Conservation (phyloP, 2,113 vertebrate genomes). For the Meriones unguiculatus region DNA sequence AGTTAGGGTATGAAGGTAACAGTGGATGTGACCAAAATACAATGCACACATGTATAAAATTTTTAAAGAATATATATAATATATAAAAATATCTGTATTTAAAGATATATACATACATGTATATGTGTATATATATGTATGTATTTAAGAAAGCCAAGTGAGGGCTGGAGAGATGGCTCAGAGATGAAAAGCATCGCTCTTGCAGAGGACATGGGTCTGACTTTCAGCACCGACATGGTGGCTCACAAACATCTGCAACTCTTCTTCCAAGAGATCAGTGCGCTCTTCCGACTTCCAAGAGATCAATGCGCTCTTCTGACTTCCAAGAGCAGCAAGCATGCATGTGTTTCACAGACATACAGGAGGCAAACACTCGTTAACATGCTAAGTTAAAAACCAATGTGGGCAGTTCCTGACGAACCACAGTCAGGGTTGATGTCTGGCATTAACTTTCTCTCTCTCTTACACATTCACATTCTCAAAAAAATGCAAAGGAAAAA, state of each 20-base stretch:
- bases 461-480: background rate
- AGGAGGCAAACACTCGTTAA: background rate
- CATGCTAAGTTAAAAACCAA: background rate
- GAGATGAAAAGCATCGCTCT: background rate
- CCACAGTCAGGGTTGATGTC: background rate
- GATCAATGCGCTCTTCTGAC: background rate
- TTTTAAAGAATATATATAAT: background rate
- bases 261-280: background rate
- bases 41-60: background rate
- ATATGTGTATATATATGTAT: too few relatives aligned
- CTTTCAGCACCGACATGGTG: background rate
- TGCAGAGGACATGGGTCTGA: background rate
- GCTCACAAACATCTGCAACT: background rate
- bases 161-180: background rate
- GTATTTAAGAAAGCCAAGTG: background rate
- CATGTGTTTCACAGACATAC: background rate
- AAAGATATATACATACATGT: background rate
- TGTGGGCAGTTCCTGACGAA: background rate
- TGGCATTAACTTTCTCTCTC: too few relatives aligned
- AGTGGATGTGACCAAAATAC: background rate
- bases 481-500: background rate
- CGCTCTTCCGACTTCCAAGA: too few relatives aligned
- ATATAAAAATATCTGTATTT: background rate
- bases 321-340: too few relatives aligned
- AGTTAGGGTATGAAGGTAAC: background rate